Evolutionary conservation across 2,113 vertebrate species (phyloP), one percentile per base, ranked within the genome.

Genomic region (Grallaria varia): DNA sequence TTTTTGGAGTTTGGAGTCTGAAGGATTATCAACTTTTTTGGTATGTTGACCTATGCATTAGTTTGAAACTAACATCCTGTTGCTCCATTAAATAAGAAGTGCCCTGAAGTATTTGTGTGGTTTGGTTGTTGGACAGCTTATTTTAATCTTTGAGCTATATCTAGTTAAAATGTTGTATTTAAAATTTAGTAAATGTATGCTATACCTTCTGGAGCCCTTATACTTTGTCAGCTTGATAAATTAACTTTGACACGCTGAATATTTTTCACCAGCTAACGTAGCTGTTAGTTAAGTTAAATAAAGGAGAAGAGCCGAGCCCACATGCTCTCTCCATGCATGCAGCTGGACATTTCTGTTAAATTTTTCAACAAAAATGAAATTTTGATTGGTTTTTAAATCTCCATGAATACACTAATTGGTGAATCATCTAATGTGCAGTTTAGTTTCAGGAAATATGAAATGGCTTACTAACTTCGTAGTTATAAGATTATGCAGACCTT

Each of bases 171-270:
- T 84, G 90, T 82, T 95, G 77, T 96, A 94, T 96, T 96, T 97
- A 92, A 96, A 96, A 77, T 93, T 95, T 93, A 88, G 95, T 72
- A 96, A 97, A 96, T 97, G 85, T 94, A 96, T 96, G 92, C 95
- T 93, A 71, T 94, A 93, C 96, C 93, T 97, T 96, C 95, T 96
- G 96, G 95, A 96, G 80, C 80, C 92, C 90, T 96, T 97, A 91
- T 94, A 95, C 92, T 96, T 96, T 96, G 96, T 96, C 96, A 97
- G 90, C 93, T 96, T 93, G 96, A 94, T 96, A 97, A 96, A 95
- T 97, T 97, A 96, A 94, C 93, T 96, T 91, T 87, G 95, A 97
- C 96, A 97, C 95, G 87, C 90, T 96, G 96, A 96, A 95, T 95
- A 92, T 96, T 95, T 97, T 96, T 96, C 92, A 94, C 83, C 86